Conservation (phyloP, 2,113 vertebrate species). For the Ceyx margarethae region DNA sequence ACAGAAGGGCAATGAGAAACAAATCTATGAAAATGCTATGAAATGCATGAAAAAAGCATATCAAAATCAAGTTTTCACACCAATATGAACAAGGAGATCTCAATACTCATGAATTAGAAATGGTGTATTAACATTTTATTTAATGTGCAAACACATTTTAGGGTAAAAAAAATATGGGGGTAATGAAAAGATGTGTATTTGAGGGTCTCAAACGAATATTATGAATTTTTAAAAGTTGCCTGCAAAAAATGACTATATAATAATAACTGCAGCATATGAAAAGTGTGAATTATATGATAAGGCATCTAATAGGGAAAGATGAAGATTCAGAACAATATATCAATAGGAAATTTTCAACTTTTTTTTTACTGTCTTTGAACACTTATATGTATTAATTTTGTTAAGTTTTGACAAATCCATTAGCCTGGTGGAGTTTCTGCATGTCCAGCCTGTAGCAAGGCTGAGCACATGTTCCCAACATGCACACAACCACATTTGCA, state of each 20-base stretch:
- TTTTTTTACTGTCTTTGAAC: background rate
- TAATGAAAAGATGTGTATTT: background rate
- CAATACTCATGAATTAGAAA: background rate
- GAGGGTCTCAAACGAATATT: background rate
- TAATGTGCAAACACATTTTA: background rate
- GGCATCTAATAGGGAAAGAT: background rate
- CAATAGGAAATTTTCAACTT: background rate
- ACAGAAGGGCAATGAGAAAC: background rate
- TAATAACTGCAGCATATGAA: background rate
- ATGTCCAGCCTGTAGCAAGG: accelerated
- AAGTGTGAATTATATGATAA: background rate
- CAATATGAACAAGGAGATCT: background rate
- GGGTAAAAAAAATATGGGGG: background rate
- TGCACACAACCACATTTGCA: background rate
- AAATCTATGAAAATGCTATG: background rate
- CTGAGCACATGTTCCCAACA: background rate
- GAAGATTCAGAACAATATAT: background rate
- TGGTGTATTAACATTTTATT: background rate
- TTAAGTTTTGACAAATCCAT: background rate
- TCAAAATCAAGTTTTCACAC: background rate
- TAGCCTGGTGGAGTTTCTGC: background rate
- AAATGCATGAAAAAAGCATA: background rate
- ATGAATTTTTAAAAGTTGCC: background rate
- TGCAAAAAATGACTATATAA: background rate
- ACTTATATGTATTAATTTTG: background rate